A percentile compares a stretch with the other conserved stretches of the same genome.
phyloP scores from a whole-genome alignment of 2,113 vertebrate genomes.

The Oophaga pumilio region DNA sequence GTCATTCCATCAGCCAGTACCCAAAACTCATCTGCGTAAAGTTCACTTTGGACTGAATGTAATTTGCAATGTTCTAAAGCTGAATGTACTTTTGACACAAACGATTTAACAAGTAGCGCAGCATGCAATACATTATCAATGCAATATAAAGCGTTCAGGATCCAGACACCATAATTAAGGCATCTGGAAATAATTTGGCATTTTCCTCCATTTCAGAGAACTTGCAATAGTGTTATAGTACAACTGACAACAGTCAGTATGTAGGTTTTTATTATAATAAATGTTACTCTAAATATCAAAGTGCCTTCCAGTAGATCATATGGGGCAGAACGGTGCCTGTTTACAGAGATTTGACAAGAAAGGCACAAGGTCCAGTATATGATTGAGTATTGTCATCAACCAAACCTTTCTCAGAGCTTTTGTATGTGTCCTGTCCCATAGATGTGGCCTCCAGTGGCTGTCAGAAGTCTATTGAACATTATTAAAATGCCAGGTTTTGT shows the following conservation, averaged over 20 bases:
- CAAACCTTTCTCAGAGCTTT: too few species aligned
- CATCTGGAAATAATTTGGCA: constrained; percentile 8
- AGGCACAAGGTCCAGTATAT: not conserved
- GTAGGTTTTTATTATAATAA: not conserved
- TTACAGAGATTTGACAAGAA: not conserved
- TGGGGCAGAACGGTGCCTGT: not conserved
- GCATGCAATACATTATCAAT: not conserved
- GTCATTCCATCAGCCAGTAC: not conserved
- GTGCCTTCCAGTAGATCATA: not conserved
- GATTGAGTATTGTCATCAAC: too few species aligned
- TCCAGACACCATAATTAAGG: constrained; percentile 20
- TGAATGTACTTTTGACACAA: not conserved
- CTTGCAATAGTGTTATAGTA: not conserved
- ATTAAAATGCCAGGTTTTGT: too few species aligned
- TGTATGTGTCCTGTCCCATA: too few species aligned
- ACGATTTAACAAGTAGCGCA: not conserved
- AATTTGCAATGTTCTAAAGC: not conserved
- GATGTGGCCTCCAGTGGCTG: too few species aligned
- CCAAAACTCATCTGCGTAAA: not conserved
- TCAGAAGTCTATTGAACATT: too few species aligned
- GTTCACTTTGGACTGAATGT: not conserved
- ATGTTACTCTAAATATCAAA: not conserved
- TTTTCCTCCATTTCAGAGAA: not conserved
- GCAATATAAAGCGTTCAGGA: not conserved
- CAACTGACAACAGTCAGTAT: not conserved